Evolutionary conservation across 2,113 vertebrate genomes (phyloP), one percentile per base, ranked within the genome.

Genomic region (Saguinus midas): DNA sequence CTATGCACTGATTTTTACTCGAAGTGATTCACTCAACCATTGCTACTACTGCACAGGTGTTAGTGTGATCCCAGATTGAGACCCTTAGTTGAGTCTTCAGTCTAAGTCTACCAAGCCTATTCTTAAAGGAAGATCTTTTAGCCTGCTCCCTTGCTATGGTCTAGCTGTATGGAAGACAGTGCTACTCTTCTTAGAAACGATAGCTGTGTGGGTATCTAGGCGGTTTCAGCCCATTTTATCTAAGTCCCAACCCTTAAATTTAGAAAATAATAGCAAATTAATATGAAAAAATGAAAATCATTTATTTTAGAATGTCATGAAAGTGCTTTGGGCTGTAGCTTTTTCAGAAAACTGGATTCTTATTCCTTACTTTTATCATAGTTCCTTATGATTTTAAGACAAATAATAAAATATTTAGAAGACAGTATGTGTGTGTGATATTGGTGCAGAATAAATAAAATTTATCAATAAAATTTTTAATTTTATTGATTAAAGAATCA

Each of bases 331-430:
- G 79, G 32, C 29, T 88, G 14, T 32, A 96, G 43, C 40, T 20
- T 87, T 95, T 82, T 66, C 21, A 94, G 61, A 94, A 92, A 66
- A 40, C 18, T 92, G 27, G 52, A 76, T 94, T 92, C 8, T 87
- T 35, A 87, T 70, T 91, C 14, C 2, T 87, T 73, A 68, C 6
- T 1, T 58, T 89, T 2, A 25, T 87, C 79, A 72, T 18, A 13
- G 57, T 87, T 94, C 48, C 4, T 96, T 55, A 40, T 20, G 27
- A 92, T 72, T 92, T 95, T 75, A 88, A 43, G 23, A 88, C 83
- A 87, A 80, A 96, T 92, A 32, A 90, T 73, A 78, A 58, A 94
- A 88, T 82, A 90, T 87, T 80, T 80, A 96, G 50, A 85, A 80
- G 8, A 55, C 6, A 64, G 57, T 82, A 23, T 80, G 25, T 55